A percentile compares a stretch with the other conserved stretches of the same genome.
Evolutionary conservation across 2,113 vertebrate species (phyloP).

Genomic region (Tauraco erythrolophus): DNA sequence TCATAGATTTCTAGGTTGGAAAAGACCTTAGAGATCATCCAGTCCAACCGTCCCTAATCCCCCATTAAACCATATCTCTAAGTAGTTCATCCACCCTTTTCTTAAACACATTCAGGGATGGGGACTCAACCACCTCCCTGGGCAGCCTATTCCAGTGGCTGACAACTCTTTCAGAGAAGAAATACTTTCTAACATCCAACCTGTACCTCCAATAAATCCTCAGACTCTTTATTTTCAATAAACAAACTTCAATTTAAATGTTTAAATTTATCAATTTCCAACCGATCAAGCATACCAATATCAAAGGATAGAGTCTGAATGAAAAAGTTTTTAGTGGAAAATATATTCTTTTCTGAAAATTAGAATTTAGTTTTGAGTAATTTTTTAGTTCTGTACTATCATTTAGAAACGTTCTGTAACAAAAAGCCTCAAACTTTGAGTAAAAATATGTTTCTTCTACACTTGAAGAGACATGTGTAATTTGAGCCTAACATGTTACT

Average conservation of each 20-base stretch:
- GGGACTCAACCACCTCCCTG: no score
- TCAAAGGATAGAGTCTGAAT: not conserved
- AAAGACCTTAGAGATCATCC: no score
- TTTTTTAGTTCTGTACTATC: not conserved
- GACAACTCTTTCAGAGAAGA: no score
- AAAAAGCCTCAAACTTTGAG: not conserved
- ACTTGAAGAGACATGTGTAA: not conserved
- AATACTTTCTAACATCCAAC: no score
- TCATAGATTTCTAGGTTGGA: no score
- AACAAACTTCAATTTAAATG: not conserved
- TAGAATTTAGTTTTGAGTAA: not conserved
- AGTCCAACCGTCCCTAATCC: no score
- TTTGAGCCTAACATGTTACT: not conserved
- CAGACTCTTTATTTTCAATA: not conserved
- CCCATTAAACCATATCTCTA: no score
- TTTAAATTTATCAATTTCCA: not conserved
- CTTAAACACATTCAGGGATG: no score
- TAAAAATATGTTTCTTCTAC: not conserved
- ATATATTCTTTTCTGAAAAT: not conserved
- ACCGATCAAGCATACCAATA: not conserved
- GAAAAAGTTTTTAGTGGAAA: not conserved
- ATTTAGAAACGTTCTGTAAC: not conserved
- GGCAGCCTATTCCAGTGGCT: no score
- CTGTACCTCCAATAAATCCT: not conserved
- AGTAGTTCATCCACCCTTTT: no score